Base-by-base conservation (phyloP, 2,888 invertebrate species). In the Eilema sororculum region DNA sequence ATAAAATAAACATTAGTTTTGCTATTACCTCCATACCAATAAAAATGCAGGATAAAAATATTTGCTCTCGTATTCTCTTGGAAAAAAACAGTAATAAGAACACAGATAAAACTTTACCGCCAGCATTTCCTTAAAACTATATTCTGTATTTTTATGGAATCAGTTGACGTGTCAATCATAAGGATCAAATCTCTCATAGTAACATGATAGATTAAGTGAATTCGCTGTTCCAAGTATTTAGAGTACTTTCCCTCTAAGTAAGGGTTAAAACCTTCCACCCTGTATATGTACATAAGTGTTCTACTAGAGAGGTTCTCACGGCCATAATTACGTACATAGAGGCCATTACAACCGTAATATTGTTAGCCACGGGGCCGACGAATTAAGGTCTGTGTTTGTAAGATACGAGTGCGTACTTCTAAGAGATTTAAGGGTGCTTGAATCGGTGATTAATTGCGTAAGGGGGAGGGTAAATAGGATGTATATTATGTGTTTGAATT, bases 311-410 rank as follows among this genome's bases (percentile, higher is more conserved):
- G 65, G 58, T 66, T 69, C 65, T 71, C 52, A 37, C 68, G 28
- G 52, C 37, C 68, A 72, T 72, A 76, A 69, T 72, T 68, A 69
- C 73, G 57, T 65, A 68, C 56, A 41, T 63, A 66, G 52, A 13
- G 41, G 60, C 69, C 68, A 75, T 72, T 72, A 75, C 59, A 71
- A 61, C 37, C 20, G 37, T 65, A 67, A 70, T 56, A 33, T 46
- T 33, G 63, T 66, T 69, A 71, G 63, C 28, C 59, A 65, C 24
- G 63, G 52, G 37, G 65, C 65, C 61, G 37, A 58, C 24, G 20
- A 60, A 60, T 16, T 66, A 56, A 65, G n/a, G 28, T 52, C 46
- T 60, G 67, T 24, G 30, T 56, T 64, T 71, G 58, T 64, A 10
- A 64, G 60, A 68, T 67, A 66, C 62, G 65, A 16, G 25, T 65